Evolutionary conservation across 2,888 invertebrate species (phyloP).

Genomic region (Colletes collaris): DNA sequence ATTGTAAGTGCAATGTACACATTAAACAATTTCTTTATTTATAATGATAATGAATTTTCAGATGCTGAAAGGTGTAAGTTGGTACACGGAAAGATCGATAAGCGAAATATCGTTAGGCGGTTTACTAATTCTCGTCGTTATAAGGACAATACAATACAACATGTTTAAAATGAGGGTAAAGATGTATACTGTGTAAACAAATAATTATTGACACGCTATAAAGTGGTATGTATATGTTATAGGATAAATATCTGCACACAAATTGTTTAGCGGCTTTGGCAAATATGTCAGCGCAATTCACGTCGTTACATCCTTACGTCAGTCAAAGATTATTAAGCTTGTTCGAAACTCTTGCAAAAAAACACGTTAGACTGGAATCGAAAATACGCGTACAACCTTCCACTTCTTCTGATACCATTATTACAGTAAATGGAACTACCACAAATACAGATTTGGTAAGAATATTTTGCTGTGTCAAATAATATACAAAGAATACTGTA

Average conservation of each 20-base stretch:
- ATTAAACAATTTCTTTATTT: slow-evolving; percentile 8
- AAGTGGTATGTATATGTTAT: slow-evolving; percentile 53
- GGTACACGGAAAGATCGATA: slow-evolving; percentile 97
- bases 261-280: slow-evolving; percentile 99
- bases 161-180: slow-evolving; percentile 95
- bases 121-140: slow-evolving; percentile 96
- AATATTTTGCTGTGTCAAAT: neutral
- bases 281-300: slow-evolving; percentile 98
- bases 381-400: slow-evolving; percentile 72
- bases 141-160: slow-evolving; percentile 98
- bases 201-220: neutral
- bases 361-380: slow-evolving; percentile 88
- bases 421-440: slow-evolving; percentile 71
- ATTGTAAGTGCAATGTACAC: slow-evolving; percentile 90
- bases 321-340: slow-evolving; percentile 96
- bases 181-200: neutral
- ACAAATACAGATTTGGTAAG: slow-evolving; percentile 76
- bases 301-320: slow-evolving; percentile 96
- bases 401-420: slow-evolving; percentile 62
- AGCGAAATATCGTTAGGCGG: slow-evolving; percentile 97
- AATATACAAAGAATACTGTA: neutral
- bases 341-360: slow-evolving; percentile 95
- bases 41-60: slow-evolving; percentile 80
- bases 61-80: slow-evolving; percentile 93
- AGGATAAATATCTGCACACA: slow-evolving; percentile 98